A percentile compares a stretch with the other conserved stretches of the same genome.
These are phyloP conservation scores for Semnopithecus entellus DNA, from an alignment of 2,113 vertebrate genomes.

Conservation along the genomic window DNA sequence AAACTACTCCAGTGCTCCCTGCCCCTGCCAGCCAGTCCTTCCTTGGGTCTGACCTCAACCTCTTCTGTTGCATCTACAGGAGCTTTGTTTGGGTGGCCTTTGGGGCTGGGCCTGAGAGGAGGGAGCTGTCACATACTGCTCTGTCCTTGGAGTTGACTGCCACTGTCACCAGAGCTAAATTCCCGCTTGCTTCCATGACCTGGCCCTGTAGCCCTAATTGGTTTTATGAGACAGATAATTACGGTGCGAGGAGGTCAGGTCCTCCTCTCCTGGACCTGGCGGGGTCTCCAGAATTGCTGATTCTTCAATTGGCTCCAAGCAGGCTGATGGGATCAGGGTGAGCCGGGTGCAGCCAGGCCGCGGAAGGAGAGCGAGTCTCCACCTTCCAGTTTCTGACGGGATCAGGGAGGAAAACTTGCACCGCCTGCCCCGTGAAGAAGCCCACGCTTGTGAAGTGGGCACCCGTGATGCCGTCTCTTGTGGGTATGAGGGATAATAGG, in stretches of 20 bases:
- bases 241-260: conserved; percentile 72
- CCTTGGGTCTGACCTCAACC: not conserved
- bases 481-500: not conserved
- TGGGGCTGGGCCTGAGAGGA: not conserved
- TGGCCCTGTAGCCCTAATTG: conserved; percentile 67
- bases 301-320: conserved; percentile 21
- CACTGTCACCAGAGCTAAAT: not conserved
- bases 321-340: conserved; percentile 9
- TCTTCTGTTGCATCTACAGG: not conserved
- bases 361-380: not conserved
- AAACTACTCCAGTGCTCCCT: not conserved
- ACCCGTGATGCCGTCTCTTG: not conserved
- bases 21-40: conserved; percentile 11
- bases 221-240: conserved; percentile 84
- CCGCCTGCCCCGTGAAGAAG: not conserved
- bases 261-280: conserved; percentile 60
- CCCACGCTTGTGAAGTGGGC: not conserved
- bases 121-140: not conserved
- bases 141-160: conserved; percentile 44
- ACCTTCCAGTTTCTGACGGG: not conserved
- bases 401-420: not conserved
- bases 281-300: conserved; percentile 66
- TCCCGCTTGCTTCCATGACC: not conserved
- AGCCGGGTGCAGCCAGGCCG: not conserved
- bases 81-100: not conserved